Base-by-base conservation (phyloP, 23 tunicate genomes). In the Styela plicata region DNA sequence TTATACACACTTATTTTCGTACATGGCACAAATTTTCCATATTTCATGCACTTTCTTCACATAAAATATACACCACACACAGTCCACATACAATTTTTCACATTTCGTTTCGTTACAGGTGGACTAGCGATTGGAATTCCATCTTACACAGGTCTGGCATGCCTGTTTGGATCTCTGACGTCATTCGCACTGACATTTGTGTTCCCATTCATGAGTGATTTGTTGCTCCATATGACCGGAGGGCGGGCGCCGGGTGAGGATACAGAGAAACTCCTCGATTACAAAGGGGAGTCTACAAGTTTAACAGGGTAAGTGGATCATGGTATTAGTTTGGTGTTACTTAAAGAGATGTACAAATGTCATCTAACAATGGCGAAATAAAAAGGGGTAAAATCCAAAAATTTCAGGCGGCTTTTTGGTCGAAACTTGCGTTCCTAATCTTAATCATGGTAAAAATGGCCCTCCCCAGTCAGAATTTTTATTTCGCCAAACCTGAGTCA, bases 111-210 rank as follows among this genome's bases (percentile, higher is more conserved):
- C 52, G n/a, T 73, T 73, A 13, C 81, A 76, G 81, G 81, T 37
- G 81, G 66, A 1, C 28, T 76, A 7, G 81, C 81, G 24, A 21
- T 53, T 1, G 81, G 66, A 17, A 24, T 76, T 24, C 84, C 84
- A 0, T 21, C 23, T 21, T 80, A 63, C 44, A n/a, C 52, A 0
- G 84, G 84, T 13, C 52, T 66, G 32, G 84, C 84, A 10, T 80
- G 84, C 67, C 79, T 80, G 52, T 80, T 80, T 30, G 84, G 84
- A 64, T 1, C 84, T 27, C 13, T 80, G 25, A 23, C 84, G 0
- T 80, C 84, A 33, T 64, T 80, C 74, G 18, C 76, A 26, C 24
- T 76, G 66, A 76, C 81, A 7, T 44, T 76, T 18, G 1, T 44
- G 16, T 76, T 76, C 27, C 81, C 81, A 57, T 76, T 76, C 81